Evolutionary conservation across 2,888 invertebrate genomes (phyloP).

Genomic region (Lepetodrilus schrolli): DNA sequence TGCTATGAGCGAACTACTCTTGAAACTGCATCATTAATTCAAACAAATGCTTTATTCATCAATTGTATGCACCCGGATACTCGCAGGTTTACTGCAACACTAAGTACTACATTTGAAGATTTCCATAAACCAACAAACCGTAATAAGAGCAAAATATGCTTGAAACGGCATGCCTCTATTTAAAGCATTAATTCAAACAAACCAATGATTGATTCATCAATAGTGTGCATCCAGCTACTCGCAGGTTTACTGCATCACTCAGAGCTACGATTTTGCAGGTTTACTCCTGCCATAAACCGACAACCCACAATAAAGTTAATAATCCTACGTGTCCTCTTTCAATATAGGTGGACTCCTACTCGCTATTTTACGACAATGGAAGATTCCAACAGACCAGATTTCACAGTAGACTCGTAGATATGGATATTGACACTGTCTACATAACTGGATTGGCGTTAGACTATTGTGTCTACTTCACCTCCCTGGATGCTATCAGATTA

Average conservation of each 20-base stretch:
- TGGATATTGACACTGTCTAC: conserved; percentile 52
- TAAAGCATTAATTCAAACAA: too few relatives aligned
- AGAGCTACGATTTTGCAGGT: too few relatives aligned
- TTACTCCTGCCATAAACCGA: background rate
- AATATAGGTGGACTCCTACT: conserved; percentile 63
- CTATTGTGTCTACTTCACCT: conserved; percentile 66
- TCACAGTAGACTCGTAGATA: conserved; percentile 41
- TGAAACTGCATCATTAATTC: too few relatives aligned
- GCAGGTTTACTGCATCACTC: too few relatives aligned
- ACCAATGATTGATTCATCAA: background rate
- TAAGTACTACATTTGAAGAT: too few relatives aligned
- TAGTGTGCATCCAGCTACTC: background rate
- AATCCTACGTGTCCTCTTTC: background rate
- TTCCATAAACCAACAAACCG: too few relatives aligned
- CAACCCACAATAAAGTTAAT: background rate
- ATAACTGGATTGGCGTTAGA: conserved; percentile 66
- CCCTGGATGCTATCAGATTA: conserved; percentile 55
- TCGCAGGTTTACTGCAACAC: too few relatives aligned
- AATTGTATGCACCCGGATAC: too few relatives aligned
- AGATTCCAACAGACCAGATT: conserved; percentile 57
- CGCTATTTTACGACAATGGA: conserved; percentile 66
- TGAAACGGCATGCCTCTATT: too few relatives aligned
- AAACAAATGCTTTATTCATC: too few relatives aligned
- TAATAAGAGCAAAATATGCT: too few relatives aligned
- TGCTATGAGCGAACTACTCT: too few relatives aligned